Conservation (phyloP, 2,113 vertebrate genomes). For the Anolis sagrei region DNA sequence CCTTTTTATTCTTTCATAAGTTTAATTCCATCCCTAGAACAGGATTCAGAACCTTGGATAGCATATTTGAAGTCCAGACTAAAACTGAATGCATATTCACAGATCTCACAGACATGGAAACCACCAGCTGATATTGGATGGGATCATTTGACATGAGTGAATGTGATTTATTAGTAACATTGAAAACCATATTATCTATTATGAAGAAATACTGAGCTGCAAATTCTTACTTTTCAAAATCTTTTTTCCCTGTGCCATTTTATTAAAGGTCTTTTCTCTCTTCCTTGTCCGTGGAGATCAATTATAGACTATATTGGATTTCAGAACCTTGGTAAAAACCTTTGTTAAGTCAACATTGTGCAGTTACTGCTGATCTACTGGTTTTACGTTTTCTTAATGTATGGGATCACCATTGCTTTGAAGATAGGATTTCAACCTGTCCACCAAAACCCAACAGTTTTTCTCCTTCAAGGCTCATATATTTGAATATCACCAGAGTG, state of each 20-base stretch:
- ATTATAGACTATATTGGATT: background rate
- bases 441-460: background rate
- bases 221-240: no score
- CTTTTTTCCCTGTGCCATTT: background rate
- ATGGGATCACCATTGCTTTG: background rate
- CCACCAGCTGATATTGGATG: no score
- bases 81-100: no score
- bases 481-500: slow-evolving; percentile 7
- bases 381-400: background rate
- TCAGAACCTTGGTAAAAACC: background rate
- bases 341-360: background rate
- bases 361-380: background rate
- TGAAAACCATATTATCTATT: no score
- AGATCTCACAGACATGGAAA: no score
- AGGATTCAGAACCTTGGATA: no score
- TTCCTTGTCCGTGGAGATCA: background rate
- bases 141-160: no score
- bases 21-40: no score
- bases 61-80: no score
- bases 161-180: no score
- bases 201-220: no score
- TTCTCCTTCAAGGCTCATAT: background rate
- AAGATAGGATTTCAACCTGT: background rate
- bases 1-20: no score
- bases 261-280: background rate